Evolutionary conservation across 1,140 invertebrate genomes (phyloP), one percentile per base, ranked within the genome.

Genomic region (Zaprionus inermis): DNA sequence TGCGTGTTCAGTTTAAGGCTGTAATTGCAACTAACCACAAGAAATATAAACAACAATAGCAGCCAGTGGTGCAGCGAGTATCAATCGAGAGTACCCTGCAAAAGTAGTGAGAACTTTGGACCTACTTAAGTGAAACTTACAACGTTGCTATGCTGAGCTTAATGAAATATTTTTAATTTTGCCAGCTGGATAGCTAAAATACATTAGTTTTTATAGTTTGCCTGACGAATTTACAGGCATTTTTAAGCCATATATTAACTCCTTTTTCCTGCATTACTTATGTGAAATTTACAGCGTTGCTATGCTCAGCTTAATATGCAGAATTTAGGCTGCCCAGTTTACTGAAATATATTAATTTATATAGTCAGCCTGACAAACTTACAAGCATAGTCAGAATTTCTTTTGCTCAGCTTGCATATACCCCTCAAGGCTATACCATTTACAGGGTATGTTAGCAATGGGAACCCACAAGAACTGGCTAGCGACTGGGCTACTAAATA

Each of bases 401-500:
- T 7, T 5, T 0, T 49, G 12, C 5, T 1, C 2, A 3, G 44
- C 44, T 5, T 11, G 18, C 18, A 20, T 2, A 41, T 16, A 16
- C 7, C 7, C 2, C n/a, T 41, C 38, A 7, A 44, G 2, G 0
- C n/a, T 0, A 16, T 1, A 0, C 1, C 3, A 1, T 20, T 49
- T 49, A 22, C 4, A 22, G 44, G 44, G 44, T 49, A 49, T 49
- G 1, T 9, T 4, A 49, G 18, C 20, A 1, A 18, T 22, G 22
- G 44, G 9, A 11, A 18, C 3, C 6, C 44, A 12, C 20, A 49
- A 49, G 44, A 52, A 36, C 46, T 14, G 18, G 28, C 57, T 51
- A 36, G 57, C 55, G 49, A 52, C 63, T 68, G 68, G 52, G 52
- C 54, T 82, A 41, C 65, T 89, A 28, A 89, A 89, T 88, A 83